These are phyloP conservation scores for Isichthys henryi DNA, from an alignment of 2,113 vertebrate genomes.

Conservation along the genomic window DNA sequence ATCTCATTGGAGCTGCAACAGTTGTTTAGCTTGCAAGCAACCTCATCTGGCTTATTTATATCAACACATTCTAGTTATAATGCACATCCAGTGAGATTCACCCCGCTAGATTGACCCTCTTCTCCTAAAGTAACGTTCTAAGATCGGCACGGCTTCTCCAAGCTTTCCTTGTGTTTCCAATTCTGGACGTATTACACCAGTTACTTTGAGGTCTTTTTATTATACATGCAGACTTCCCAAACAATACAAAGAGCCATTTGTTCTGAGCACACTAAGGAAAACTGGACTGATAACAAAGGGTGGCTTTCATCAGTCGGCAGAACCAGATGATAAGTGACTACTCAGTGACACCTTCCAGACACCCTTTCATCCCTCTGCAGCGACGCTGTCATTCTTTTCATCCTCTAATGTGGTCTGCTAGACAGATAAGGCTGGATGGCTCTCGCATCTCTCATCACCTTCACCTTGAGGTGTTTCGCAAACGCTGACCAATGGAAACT, in stretches of 20 bases:
- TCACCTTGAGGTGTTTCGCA: neutral
- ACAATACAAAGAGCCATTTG: neutral
- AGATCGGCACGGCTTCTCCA: neutral
- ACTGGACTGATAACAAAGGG: constrained; percentile 4
- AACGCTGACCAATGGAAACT: neutral
- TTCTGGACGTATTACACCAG: neutral
- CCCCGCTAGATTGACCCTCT: neutral
- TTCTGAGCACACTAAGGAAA: neutral
- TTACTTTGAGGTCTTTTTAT: neutral
- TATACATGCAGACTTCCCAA: neutral
- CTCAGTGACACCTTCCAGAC: constrained; percentile 40
- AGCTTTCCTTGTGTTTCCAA: neutral
- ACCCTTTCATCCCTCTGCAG: constrained; percentile 23
- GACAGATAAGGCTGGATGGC: neutral
- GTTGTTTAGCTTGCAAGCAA: neutral
- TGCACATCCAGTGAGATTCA: neutral
- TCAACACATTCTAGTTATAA: neutral
- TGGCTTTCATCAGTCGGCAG: constrained; percentile 25
- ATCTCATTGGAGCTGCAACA: neutral
- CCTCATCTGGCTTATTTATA: neutral
- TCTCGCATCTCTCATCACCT: neutral
- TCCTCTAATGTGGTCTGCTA: neutral
- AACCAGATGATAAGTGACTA: constrained; percentile 39
- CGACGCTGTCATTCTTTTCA: neutral
- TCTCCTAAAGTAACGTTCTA: neutral